Conservation (phyloP, 2,888 invertebrate genomes). For the Teinopalpus imperialis region DNA sequence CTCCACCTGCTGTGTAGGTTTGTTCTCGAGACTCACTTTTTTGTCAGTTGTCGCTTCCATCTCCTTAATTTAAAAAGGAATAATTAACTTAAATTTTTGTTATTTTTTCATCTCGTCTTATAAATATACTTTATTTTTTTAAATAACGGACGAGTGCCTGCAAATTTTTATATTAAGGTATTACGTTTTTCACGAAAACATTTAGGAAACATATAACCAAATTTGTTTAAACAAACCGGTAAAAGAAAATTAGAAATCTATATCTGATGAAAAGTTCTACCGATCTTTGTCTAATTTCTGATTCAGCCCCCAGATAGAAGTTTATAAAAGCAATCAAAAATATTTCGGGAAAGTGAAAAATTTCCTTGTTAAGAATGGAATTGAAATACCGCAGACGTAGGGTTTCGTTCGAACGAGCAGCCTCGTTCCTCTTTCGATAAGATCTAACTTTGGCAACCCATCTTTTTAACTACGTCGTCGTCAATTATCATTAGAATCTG, state of each 20-base stretch:
- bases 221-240: neutral
- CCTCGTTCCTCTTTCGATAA: conserved; percentile 44
- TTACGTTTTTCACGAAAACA: no score
- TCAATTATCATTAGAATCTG: conserved; percentile 75
- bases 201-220: neutral
- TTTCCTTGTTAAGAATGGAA: conserved; percentile 38
- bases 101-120: conserved; percentile 10
- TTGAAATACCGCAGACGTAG: conserved; percentile 37
- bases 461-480: conserved; percentile 66
- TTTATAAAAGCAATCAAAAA: conserved; percentile 47
- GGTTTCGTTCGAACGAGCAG: conserved; percentile 35
- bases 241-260: neutral
- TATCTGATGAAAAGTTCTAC: conserved; percentile 8
- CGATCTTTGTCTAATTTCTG: conserved; percentile 2
- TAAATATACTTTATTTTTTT: conserved; percentile 9
- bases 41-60: conserved; percentile 23
- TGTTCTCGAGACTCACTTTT: conserved; percentile 24
- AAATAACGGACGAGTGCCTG: conserved; percentile 10
- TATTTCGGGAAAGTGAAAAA: conserved; percentile 36
- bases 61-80: conserved; percentile 21
- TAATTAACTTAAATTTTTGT: conserved; percentile 21
- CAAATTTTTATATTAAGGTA: neutral
- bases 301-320: conserved; percentile 31
- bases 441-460: conserved; percentile 64
- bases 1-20: conserved; percentile 31